Conservation (phyloP, 2,888 invertebrate species). For the Nemapogon koenigi region DNA sequence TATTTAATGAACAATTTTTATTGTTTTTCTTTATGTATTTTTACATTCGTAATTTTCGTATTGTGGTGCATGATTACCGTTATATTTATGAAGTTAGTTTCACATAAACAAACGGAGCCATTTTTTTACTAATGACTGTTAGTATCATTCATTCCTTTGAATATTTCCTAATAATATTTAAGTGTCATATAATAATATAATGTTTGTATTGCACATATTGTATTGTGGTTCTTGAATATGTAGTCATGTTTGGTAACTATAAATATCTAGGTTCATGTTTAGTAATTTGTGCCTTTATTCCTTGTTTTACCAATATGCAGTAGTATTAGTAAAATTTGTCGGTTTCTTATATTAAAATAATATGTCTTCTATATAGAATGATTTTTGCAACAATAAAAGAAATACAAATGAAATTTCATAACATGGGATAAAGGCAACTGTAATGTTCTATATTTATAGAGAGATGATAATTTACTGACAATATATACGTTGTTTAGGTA, state of each 20-base stretch:
- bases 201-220: constrained; percentile 2
- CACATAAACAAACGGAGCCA: not conserved
- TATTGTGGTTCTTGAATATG: no score
- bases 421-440: constrained; percentile 2
- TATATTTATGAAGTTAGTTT: no score
- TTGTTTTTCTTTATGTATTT: no score
- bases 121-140: not conserved
- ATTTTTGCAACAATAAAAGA: not conserved
- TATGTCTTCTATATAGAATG: not conserved
- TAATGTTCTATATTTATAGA: constrained; percentile 35
- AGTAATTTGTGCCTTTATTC: constrained; percentile 2
- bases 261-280: constrained; percentile 1
- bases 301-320: not conserved
- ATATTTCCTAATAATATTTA: no score
- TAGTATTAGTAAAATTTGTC: not conserved
- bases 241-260: not conserved
- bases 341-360: not conserved
- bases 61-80: not conserved
- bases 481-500: constrained; percentile 58
- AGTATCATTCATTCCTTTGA: no score
- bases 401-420: not conserved
- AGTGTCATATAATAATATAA: no score
- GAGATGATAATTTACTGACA: constrained; percentile 45
- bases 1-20: no score
- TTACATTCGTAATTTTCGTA: not conserved